Base-by-base conservation (phyloP, 1,140 invertebrate genomes). In the Tetraneura akinire region DNA sequence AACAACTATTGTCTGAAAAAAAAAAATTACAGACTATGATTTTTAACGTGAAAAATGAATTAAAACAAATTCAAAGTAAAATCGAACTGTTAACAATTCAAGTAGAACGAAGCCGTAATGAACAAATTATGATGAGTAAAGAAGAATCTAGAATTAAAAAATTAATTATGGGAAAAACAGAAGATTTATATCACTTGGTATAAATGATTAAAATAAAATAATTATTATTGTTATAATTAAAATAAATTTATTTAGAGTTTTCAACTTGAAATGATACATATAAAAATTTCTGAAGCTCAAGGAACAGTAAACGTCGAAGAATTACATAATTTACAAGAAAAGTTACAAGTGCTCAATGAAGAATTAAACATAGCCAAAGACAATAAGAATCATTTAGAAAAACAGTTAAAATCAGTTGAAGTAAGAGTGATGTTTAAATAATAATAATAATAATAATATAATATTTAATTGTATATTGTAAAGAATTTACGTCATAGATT, bases 181-280 rank as follows among this genome's bases (percentile, higher is more conserved):
- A 80, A 29, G 3, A 45, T 18, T 10, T 70, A 5, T 70, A 70
- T 10, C 45, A 80, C 16, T 80, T 80, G 64, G 80, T 80, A 55
- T 55, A 18, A 42, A 51, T 14, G 45, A 47, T 29, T 26, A 60
- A 60, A 6, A 18, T 26, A 60, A 60, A 16, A 0, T n/a, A 26
- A 23, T 29, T 70, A 5, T n/a, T n/a, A 70, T 26, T 13, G 11
- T 13, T 62, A 18, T 47, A 29, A 64, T n/a, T 37, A 37, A 45
- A 8, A 10, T 32, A 26, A 23, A 21, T 68, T 53, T 23, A 68
- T 80, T 26, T 71, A 80, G 80, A 71, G 18, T 21, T 70, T 45
- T 80, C 64, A 70, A 45, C 29, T 80, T 18, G 66, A 71, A 73
- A 60, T 18, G 18, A 29, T 74, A 10, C 21, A 42, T 13, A 73